These are phyloP conservation scores for Dipodomys merriami DNA, from an alignment of 2,113 vertebrate species.

Conservation along the genomic window DNA sequence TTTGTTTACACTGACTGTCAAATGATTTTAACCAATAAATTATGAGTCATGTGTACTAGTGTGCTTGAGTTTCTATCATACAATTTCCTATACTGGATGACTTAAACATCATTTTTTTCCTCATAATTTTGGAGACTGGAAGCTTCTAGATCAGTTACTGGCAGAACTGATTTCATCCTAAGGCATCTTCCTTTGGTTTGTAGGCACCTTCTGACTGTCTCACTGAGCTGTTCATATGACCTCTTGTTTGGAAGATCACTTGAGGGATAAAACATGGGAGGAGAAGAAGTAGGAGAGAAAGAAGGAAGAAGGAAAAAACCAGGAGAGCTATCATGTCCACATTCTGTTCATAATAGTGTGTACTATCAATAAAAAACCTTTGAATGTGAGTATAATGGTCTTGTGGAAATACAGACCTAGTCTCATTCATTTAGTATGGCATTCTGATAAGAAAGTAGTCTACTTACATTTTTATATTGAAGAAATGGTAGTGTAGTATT, in stretches of 20 bases:
- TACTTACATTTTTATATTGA: not conserved
- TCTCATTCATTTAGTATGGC: not conserved
- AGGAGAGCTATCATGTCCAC: too few species aligned
- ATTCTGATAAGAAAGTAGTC: not conserved
- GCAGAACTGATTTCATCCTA: not conserved
- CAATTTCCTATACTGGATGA: not conserved
- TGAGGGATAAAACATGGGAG: not conserved
- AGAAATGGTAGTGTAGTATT: not conserved
- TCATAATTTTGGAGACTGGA: not conserved
- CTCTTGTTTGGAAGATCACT: not conserved
- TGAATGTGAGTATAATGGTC: not conserved
- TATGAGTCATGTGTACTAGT: not conserved
- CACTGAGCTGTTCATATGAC: not conserved
- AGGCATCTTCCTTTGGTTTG: not conserved
- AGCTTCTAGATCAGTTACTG: not conserved
- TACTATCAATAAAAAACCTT: not conserved
- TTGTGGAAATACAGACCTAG: not conserved
- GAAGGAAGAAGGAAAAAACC: not conserved
- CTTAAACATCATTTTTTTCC: not conserved
- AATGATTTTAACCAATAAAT: not conserved
- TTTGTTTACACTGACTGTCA: not conserved
- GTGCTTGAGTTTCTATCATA: not conserved
- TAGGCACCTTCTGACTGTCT: not conserved
- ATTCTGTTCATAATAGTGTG: not conserved
- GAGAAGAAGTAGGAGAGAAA: not conserved